Evolutionary conservation across 2,888 invertebrate genomes (phyloP).

Genomic region (Synergus laeviventris): DNA sequence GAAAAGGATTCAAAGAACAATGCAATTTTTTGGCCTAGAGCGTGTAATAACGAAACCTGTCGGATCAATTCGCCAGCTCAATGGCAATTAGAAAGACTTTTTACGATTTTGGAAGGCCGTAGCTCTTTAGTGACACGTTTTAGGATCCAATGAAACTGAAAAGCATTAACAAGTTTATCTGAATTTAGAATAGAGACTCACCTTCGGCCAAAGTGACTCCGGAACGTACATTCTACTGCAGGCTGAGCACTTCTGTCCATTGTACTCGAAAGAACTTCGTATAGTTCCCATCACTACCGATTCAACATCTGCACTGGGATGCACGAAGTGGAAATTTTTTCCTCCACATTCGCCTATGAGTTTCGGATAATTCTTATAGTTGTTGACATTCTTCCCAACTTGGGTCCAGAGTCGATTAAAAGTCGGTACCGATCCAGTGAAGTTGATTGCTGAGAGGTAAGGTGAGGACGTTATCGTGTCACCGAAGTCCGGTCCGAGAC

Average conservation of each 20-base stretch:
- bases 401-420: constrained; percentile 95
- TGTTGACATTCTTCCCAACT: constrained; percentile 91
- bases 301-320: constrained; percentile 90
- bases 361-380: constrained; percentile 93
- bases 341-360: constrained; percentile 98
- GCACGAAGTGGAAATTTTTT: constrained; percentile 99
- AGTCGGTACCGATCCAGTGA: constrained; percentile 98
- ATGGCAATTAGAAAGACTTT: too few relatives aligned
- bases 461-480: constrained; percentile 91
- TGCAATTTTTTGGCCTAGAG: too few relatives aligned
- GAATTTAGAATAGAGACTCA: constrained; percentile 65
- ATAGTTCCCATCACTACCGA: constrained; percentile 91
- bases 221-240: constrained; percentile 98
- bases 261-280: constrained; percentile 95
- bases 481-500: constrained; percentile 97
- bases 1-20: too few relatives aligned
- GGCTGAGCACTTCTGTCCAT: constrained; percentile 99
- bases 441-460: constrained; percentile 95
- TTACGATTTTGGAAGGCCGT: too few relatives aligned
- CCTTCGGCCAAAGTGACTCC: constrained; percentile 87
- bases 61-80: too few relatives aligned
- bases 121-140: too few relatives aligned
- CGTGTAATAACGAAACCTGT: too few relatives aligned
- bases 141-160: too few relatives aligned
- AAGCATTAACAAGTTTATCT: too few relatives aligned